These are phyloP conservation scores for Andrena haemorrhoa DNA, from an alignment of 2,888 invertebrate genomes.

Conservation along the genomic window DNA sequence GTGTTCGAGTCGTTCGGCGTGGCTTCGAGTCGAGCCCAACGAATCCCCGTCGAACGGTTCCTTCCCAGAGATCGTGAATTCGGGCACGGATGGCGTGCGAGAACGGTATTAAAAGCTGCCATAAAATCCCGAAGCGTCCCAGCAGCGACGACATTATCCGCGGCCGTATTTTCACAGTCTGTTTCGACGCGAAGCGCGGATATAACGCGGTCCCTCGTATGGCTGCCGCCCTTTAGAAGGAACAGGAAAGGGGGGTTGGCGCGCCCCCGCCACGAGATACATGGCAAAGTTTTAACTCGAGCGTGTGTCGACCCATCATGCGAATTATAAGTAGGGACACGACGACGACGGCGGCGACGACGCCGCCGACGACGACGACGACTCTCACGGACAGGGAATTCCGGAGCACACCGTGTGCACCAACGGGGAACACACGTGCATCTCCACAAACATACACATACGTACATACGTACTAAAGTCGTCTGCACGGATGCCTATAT, in stretches of 20 bases:
- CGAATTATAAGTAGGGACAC: constrained; percentile 77
- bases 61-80: constrained; percentile 2
- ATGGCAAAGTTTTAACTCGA: constrained; percentile 79
- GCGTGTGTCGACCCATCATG: constrained; percentile 79
- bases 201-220: constrained; percentile 63
- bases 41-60: neutral
- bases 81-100: constrained; percentile 8
- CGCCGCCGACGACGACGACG: constrained; percentile 37
- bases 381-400: constrained; percentile 54
- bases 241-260: constrained; percentile 44
- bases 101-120: constrained; percentile 33
- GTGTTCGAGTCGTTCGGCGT: neutral
- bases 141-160: constrained; percentile 42
- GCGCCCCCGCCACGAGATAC: constrained; percentile 64
- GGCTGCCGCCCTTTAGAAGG: constrained; percentile 49
- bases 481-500: constrained; percentile 78
- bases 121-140: constrained; percentile 45
- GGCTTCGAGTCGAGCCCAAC: neutral
- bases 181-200: constrained; percentile 55
- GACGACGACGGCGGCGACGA: constrained; percentile 54
- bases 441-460: constrained; percentile 60
- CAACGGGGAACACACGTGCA: constrained; percentile 63
- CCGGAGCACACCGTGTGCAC: constrained; percentile 58
- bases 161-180: constrained; percentile 67
- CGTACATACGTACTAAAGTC: constrained; percentile 70